Evolutionary conservation across 2,888 invertebrate species (phyloP).

Genomic region (Miltochrista miniata): DNA sequence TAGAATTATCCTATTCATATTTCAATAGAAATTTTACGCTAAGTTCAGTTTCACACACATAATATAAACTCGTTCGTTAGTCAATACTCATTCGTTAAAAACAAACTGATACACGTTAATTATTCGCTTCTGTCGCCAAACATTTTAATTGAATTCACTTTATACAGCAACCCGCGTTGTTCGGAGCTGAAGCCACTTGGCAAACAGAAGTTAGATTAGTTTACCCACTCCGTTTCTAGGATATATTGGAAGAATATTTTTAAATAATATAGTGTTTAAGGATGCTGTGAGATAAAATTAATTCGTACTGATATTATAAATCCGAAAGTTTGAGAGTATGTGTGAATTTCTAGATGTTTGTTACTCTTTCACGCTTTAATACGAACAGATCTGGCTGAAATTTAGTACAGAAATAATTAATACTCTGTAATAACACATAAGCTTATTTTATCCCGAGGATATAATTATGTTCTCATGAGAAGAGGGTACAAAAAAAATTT

Average conservation of each 20-base stretch:
- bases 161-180: conserved; percentile 36
- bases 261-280: conserved; percentile 31
- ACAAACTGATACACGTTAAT: conserved; percentile 15
- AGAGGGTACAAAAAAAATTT: too few relatives aligned
- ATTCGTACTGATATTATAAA: too few relatives aligned
- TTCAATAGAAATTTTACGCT: background rate
- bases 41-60: background rate
- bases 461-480: too few relatives aligned
- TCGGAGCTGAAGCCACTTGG: conserved; percentile 38
- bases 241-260: conserved; percentile 37
- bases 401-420: too few relatives aligned
- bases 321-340: too few relatives aligned
- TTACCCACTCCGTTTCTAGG: conserved; percentile 26
- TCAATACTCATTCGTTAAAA: background rate
- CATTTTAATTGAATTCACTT: conserved; percentile 54
- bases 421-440: too few relatives aligned
- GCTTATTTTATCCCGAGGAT: too few relatives aligned
- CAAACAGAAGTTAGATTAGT: conserved; percentile 67
- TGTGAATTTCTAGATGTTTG: too few relatives aligned
- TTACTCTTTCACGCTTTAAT: too few relatives aligned
- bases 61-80: conserved; percentile 3
- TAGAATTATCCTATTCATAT: background rate
- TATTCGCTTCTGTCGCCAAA: conserved; percentile 24
- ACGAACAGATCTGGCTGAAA: too few relatives aligned
- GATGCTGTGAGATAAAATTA: too few relatives aligned